Conservation (phyloP, 1,140 invertebrate species). For the Drosophila lacertosa region DNA sequence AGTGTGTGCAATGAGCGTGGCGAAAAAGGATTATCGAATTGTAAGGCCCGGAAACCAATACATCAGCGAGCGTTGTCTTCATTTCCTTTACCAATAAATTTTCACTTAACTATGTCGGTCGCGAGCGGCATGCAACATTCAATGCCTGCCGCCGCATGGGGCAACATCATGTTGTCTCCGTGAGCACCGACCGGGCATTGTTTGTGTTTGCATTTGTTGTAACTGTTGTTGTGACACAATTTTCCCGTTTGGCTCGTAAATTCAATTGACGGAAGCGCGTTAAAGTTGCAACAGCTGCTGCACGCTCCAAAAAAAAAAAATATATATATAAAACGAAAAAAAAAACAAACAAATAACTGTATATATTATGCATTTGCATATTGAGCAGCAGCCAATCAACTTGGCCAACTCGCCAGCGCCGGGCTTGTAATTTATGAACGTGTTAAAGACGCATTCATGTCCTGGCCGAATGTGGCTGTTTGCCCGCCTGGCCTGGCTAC, state of each 20-base stretch:
- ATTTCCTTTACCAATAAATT: slow-evolving; percentile 80
- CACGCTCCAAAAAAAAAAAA: slow-evolving; percentile 2
- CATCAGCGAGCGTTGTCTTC: slow-evolving; percentile 67
- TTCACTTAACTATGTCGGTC: slow-evolving; percentile 80
- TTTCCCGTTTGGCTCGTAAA: slow-evolving; percentile 77
- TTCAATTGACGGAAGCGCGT: slow-evolving; percentile 80
- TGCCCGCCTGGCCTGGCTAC: slow-evolving; percentile 7
- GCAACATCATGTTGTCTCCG: slow-evolving; percentile 26
- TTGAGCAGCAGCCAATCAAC: slow-evolving; percentile 8
- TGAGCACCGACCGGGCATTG: slow-evolving; percentile 15
- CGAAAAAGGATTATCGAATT: slow-evolving; percentile 75
- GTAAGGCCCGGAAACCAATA: slow-evolving; percentile 73
- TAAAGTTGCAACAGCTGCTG: slow-evolving; percentile 68
- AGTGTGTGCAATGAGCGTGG: slow-evolving; percentile 19
- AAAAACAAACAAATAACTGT: no score
- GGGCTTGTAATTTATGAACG: slow-evolving; percentile 23
- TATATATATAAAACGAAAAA: neutral
- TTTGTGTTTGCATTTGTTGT: slow-evolving; percentile 22
- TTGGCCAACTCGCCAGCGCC: no score
- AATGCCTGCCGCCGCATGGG: slow-evolving; percentile 7
- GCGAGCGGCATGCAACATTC: slow-evolving; percentile 39
- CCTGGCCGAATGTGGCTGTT: slow-evolving; percentile 3
- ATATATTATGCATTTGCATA: slow-evolving; percentile 68
- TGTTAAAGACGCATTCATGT: slow-evolving; percentile 29
- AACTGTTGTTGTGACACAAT: slow-evolving; percentile 62